Percentiles rank a stretch among this genome's conserved stretches.
Evolutionary conservation across 2,797 vertebrate genomes (phyloP).

Genomic region (Intellagama lesueurii): DNA sequence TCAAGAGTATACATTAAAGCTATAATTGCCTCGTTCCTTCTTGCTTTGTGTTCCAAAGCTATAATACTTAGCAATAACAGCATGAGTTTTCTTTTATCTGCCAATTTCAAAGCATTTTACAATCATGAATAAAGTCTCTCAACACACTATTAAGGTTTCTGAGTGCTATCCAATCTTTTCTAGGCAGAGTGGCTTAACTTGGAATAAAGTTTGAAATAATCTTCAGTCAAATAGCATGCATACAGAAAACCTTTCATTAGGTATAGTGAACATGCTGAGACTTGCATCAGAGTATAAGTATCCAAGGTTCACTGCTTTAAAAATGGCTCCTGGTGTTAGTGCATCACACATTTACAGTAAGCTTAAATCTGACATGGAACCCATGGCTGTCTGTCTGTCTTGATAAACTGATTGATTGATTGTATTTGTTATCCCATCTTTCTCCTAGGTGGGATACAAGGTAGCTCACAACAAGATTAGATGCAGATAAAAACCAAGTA

Average conservation of each 20-base stretch:
- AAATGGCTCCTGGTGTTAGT: not conserved
- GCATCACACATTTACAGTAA: not conserved
- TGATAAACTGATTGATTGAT: too few relatives aligned
- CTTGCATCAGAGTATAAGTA: not conserved
- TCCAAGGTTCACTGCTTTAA: not conserved
- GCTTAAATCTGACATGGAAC: not conserved
- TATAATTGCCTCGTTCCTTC: conserved; percentile 36
- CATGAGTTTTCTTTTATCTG: conserved; percentile 45
- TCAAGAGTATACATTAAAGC: conserved; percentile 54
- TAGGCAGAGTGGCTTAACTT: conserved; percentile 30
- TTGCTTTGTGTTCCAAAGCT: conserved; percentile 55
- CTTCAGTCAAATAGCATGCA: conserved; percentile 19
- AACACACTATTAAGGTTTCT: conserved; percentile 35
- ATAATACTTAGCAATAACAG: conserved; percentile 51
- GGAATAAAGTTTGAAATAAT: conserved; percentile 48
- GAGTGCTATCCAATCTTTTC: conserved; percentile 3
- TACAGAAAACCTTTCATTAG: conserved; percentile 3
- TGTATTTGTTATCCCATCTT: too few relatives aligned
- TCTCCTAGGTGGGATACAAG: too few relatives aligned
- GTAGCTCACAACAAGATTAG: too few relatives aligned
- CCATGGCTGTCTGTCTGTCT: not conserved
- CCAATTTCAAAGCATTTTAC: conserved; percentile 38
- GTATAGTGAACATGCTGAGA: not conserved
- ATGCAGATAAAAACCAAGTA: too few relatives aligned
- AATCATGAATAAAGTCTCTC: conserved; percentile 51